Percentiles rank a stretch among this genome's conserved stretches.
These are phyloP conservation scores for mouse (Mus musculus) DNA, from an alignment of 2,113 vertebrate species.

Conservation along the genomic window DNA sequence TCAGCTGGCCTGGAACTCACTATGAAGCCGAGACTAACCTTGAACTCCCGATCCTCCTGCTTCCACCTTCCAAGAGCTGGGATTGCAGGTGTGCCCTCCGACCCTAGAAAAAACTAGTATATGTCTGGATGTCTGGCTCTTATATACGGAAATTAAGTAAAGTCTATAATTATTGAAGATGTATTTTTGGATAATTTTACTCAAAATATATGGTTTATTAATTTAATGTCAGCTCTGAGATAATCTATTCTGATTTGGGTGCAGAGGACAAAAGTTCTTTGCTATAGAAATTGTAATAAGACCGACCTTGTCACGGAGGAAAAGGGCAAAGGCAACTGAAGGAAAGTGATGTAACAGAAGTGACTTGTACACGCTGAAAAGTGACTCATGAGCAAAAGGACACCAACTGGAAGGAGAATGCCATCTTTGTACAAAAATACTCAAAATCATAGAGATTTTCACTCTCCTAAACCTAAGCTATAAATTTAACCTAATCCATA, in stretches of 20 bases:
- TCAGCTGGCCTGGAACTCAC: not conserved
- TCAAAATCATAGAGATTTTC: constrained; percentile 53
- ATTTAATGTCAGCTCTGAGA: constrained; percentile 24
- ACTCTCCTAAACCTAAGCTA: constrained; percentile 56
- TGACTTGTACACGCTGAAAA: constrained; percentile 2
- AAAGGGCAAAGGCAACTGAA: constrained; percentile 27
- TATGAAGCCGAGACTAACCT: not conserved
- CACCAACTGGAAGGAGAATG: constrained; percentile 37
- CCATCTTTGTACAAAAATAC: constrained; percentile 35
- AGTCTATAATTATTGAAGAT: not conserved
- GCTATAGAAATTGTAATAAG: constrained; percentile 21
- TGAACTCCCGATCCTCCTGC: not conserved
- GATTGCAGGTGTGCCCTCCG: not conserved
- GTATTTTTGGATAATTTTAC: constrained; percentile 32
- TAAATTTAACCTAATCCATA: constrained; percentile 49
- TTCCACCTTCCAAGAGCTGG: not conserved
- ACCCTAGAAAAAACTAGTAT: not conserved
- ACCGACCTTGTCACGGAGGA: not conserved
- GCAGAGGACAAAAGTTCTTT: not conserved
- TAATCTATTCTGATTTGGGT: not conserved
- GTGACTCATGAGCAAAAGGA: not conserved
- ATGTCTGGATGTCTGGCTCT: not conserved
- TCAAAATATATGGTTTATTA: not conserved
- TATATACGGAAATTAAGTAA: constrained; percentile 23
- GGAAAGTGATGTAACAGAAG: constrained; percentile 37